These are phyloP conservation scores for Terrapene triunguis DNA, from an alignment of 2,113 vertebrate genomes.

Conservation along the genomic window DNA sequence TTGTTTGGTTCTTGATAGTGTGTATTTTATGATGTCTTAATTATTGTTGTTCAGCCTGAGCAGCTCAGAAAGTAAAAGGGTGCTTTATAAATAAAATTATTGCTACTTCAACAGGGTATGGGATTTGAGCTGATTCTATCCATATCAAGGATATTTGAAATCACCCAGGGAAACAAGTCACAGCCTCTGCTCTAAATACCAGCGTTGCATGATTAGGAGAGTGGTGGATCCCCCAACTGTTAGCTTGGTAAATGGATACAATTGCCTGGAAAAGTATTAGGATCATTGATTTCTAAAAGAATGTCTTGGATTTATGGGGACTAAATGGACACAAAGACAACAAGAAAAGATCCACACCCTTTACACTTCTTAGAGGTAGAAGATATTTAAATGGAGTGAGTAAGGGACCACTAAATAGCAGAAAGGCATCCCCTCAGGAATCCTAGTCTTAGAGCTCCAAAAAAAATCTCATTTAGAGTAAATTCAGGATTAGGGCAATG, in stretches of 20 bases:
- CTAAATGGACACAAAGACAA: not conserved
- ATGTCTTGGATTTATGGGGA: not conserved
- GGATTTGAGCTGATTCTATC: not conserved
- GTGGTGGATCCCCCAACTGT: no score
- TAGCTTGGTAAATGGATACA: not conserved
- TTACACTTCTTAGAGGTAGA: not conserved
- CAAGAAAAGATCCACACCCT: not conserved
- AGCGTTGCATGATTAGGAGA: no score
- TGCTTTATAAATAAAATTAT: conserved; percentile 4
- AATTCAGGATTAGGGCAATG: not conserved
- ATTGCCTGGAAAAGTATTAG: not conserved
- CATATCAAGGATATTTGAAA: not conserved
- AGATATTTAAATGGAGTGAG: not conserved
- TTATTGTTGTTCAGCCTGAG: not conserved
- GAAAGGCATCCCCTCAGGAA: not conserved
- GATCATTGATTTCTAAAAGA: not conserved
- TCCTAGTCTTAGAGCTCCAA: no score
- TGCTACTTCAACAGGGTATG: not conserved
- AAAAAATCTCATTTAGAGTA: not conserved
- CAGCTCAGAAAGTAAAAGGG: not conserved
- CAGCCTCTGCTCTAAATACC: no score
- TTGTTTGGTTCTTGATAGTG: not conserved
- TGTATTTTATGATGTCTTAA: not conserved
- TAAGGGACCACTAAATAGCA: not conserved
- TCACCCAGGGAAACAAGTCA: not conserved